Evolutionary conservation across 1,140 invertebrate species (phyloP).

Genomic region (Neodiprion virginianus): DNA sequence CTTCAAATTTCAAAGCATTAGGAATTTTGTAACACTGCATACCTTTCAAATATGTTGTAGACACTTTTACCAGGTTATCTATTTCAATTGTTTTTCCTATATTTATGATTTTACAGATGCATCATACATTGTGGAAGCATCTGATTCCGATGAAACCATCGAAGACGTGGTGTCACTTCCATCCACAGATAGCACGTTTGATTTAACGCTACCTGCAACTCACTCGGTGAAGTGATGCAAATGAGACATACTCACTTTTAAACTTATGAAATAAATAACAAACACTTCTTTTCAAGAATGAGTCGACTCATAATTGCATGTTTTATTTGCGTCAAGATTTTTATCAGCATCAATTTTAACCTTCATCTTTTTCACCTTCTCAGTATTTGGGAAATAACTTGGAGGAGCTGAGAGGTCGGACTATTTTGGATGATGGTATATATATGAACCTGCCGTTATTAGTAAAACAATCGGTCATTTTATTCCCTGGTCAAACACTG

Average conservation of each 20-base stretch:
- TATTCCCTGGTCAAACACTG: slow-evolving; percentile 77
- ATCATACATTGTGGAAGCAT: neutral
- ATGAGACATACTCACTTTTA: neutral
- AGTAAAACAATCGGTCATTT: slow-evolving; percentile 65
- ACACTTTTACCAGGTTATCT: too few species aligned
- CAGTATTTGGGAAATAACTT: slow-evolving; percentile 72
- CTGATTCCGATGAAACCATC: neutral
- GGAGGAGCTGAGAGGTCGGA: slow-evolving; percentile 69
- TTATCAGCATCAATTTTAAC: neutral
- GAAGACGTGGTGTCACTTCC: neutral
- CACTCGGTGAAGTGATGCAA: slow-evolving; percentile 58
- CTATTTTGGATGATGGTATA: slow-evolving; percentile 64
- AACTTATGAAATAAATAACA: slow-evolving; percentile 8
- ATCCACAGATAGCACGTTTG: slow-evolving; percentile 49
- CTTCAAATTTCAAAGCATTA: too few species aligned
- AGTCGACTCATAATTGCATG: slow-evolving; percentile 12
- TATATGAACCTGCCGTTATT: slow-evolving; percentile 67
- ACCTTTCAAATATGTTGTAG: too few species aligned
- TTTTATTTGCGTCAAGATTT: slow-evolving; percentile 9
- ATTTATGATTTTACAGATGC: neutral
- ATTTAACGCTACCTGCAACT: slow-evolving; percentile 59
- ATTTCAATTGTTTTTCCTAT: too few species aligned
- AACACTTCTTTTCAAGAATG: slow-evolving; percentile 1
- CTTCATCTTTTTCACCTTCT: slow-evolving; percentile 12
- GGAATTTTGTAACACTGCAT: too few species aligned